Conservation (phyloP, 2,888 invertebrate species). For the Cheilosia soror region DNA sequence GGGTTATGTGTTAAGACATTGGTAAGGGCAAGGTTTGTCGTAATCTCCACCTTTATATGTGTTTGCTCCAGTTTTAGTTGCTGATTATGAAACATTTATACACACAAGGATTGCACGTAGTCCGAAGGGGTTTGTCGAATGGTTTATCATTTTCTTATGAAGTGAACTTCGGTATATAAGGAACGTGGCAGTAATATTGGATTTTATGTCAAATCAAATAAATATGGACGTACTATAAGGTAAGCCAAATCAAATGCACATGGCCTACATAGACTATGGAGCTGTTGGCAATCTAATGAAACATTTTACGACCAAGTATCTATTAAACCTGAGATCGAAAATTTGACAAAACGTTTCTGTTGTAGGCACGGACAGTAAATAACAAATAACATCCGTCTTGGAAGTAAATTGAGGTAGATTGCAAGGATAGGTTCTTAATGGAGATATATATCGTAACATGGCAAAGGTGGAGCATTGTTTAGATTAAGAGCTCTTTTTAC, state of each 20-base stretch:
- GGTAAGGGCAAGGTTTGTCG: neutral
- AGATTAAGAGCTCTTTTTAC: no score
- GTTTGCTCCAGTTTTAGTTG: slow-evolving; percentile 20
- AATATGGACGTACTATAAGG: slow-evolving; percentile 29
- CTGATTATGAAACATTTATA: slow-evolving; percentile 47
- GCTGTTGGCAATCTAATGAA: slow-evolving; percentile 53
- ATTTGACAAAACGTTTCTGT: slow-evolving; percentile 42
- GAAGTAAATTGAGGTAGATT: neutral
- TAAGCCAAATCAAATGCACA: slow-evolving; percentile 1
- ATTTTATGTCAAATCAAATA: slow-evolving; percentile 56
- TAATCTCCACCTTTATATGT: neutral
- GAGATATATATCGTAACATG: no score
- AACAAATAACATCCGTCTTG: neutral
- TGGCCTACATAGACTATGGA: slow-evolving; percentile 20
- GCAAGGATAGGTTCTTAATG: no score
- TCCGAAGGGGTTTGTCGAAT: slow-evolving; percentile 52
- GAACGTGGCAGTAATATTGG: slow-evolving; percentile 36
- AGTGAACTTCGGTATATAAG: neutral
- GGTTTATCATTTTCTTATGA: slow-evolving; percentile 51
- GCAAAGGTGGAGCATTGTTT: no score
- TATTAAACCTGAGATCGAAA: slow-evolving; percentile 40
- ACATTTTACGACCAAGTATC: slow-evolving; percentile 52
- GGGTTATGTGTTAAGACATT: neutral
- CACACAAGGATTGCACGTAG: slow-evolving; percentile 14
- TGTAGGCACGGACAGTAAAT: neutral